Base-by-base conservation (phyloP, 2,113 vertebrate species). In the Pseudolaguvia tuberculata region DNA sequence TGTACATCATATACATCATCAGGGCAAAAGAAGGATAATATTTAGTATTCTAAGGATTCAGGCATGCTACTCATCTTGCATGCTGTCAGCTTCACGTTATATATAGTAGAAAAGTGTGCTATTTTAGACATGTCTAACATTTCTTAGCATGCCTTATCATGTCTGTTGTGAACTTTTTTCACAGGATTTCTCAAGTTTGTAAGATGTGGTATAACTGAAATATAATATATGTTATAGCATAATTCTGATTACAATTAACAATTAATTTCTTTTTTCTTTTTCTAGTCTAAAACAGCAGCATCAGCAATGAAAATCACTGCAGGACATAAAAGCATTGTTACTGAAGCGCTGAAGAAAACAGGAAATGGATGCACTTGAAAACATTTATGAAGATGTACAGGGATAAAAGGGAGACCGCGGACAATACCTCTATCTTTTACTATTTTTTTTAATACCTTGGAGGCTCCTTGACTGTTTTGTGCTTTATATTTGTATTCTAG, bases 201-300 rank as follows among this genome's bases (percentile, higher is more conserved):
- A 45, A 45, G n/a, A 45, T 12, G 35, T 63, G 61, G n/a, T 45
- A 45, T 47, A n/a, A 65, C 13, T 65, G 10, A n/a, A n/a, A n/a
- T 59, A 13, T 14, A 2, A 27, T 29, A 14, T 59, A 20, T 61
- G 31, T 21, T 42, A 7, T 20, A 62, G 20, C 1, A n/a, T 62
- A 13, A 39, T 39, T 39, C 31, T 23, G 31, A 18, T 53, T n/a
- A n/a, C n/a, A n/a, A n/a, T n/a, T n/a, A n/a, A n/a, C n/a, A n/a
- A n/a, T 20, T 31, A 66, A 9, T 31, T 75, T 17, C 57, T 59
- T 45, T 69, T 4, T 13, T 70, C 70, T 13, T 62, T 45, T 84
- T 81, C 52, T 77, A 84, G 83, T 70, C 67, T 84, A 67, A 84
- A 84, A 70, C 83, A 84, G 35, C 83, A 84, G 27, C 75, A 82